Conservation (phyloP, 2,888 invertebrate species). For the Drosophila greeni region DNA sequence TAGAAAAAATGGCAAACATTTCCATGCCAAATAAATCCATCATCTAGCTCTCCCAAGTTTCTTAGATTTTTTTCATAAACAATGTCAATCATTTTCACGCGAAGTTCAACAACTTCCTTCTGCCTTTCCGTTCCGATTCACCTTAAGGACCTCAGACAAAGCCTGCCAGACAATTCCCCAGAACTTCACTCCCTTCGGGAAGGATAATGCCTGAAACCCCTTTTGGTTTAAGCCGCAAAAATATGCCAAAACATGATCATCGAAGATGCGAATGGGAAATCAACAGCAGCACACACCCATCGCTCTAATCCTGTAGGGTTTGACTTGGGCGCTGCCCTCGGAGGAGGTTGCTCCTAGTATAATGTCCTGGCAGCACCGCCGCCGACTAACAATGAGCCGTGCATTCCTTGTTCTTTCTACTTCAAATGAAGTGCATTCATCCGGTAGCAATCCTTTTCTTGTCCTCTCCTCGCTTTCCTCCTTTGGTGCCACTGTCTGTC, state of each 20-base stretch:
- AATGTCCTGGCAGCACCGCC: conserved; percentile 19
- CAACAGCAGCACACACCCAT: conserved; percentile 40
- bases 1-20: no score
- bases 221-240: conserved; percentile 61
- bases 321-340: conserved; percentile 49
- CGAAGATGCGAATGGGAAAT: conserved; percentile 31
- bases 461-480: not conserved
- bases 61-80: no score
- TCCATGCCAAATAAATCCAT: no score
- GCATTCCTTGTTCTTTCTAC: conserved; percentile 57
- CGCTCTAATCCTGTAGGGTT: conserved; percentile 56
- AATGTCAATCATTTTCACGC: not conserved
- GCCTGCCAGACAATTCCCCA: conserved; percentile 11
- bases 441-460: conserved; percentile 70
- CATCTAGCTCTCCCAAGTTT: no score
- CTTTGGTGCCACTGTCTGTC: conserved; percentile 38
- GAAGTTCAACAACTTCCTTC: conserved; percentile 3
- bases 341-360: conserved; percentile 20
- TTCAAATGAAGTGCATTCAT: conserved; percentile 75
- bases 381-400: conserved; percentile 58
- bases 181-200: conserved; percentile 14
- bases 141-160: not conserved
- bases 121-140: not conserved
- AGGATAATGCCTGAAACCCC: conserved; percentile 9
- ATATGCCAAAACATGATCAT: conserved; percentile 71